Percentiles rank a stretch among this genome's conserved stretches.
These are phyloP conservation scores for Scaptodrosophila lebanonensis DNA, from an alignment of 1,140 invertebrate species.

Conservation along the genomic window DNA sequence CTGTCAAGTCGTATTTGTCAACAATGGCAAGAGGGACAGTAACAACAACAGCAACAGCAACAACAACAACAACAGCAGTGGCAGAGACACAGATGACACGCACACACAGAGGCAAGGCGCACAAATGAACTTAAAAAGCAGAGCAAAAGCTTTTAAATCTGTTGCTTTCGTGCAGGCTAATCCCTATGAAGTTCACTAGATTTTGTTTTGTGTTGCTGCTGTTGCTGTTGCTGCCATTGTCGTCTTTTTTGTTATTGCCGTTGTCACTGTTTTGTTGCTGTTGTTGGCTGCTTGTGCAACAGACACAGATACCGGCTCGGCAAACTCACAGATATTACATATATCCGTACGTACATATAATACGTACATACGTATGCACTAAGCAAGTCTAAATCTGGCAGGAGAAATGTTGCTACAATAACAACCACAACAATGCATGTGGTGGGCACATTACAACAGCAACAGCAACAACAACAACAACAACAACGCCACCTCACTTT, in stretches of 20 bases:
- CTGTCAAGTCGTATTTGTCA: slow-evolving; percentile 75
- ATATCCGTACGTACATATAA: slow-evolving; percentile 15
- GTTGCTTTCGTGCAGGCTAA: slow-evolving; percentile 77
- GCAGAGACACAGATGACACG: slow-evolving; percentile 3
- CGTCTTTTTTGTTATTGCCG: slow-evolving; percentile 1
- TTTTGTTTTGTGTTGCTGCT: slow-evolving; percentile 66
- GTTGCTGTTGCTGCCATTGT: slow-evolving; percentile 41
- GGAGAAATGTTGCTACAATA: slow-evolving; percentile 31
- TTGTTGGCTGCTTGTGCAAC: slow-evolving; percentile 33
- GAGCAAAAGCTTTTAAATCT: slow-evolving; percentile 77
- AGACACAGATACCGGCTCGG: slow-evolving; percentile 44
- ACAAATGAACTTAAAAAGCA: slow-evolving; percentile 76
- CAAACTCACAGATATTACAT: slow-evolving; percentile 26
- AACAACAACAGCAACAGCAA: slow-evolving; percentile 22
- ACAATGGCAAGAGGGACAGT: slow-evolving; percentile 45
- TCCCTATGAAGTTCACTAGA: slow-evolving; percentile 77
- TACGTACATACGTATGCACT: slow-evolving; percentile 3
- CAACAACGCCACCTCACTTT: slow-evolving; percentile 36
- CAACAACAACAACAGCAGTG: slow-evolving; percentile 26
- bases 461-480: slow-evolving; percentile 9
- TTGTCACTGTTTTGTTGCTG: neutral
- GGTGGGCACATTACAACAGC: too few relatives aligned
- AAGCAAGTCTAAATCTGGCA: slow-evolving; percentile 63
- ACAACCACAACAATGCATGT: slow-evolving; percentile 48
- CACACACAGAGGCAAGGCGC: slow-evolving; percentile 36